Percentiles rank a stretch among this genome's conserved stretches.
These are phyloP conservation scores for Zophobas morio DNA, from an alignment of 1,140 invertebrate genomes.

Conservation along the genomic window DNA sequence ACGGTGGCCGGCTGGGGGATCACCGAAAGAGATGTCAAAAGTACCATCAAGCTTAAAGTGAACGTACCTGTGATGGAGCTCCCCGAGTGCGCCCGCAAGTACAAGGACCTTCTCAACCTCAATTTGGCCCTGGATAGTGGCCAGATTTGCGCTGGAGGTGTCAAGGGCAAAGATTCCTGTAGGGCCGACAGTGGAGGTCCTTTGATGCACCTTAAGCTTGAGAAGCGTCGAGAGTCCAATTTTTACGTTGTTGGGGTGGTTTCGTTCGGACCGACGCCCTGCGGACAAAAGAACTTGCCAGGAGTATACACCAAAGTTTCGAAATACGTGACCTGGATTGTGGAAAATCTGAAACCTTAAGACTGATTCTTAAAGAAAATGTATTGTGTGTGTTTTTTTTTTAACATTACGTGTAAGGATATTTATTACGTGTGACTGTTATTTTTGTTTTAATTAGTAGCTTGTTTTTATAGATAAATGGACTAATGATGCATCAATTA, in stretches of 20 bases:
- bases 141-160: constrained; percentile 77
- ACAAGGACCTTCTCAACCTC: background rate
- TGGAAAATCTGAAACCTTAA: constrained; percentile 60
- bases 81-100: constrained; percentile 4
- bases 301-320: constrained; percentile 83
- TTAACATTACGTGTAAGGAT: too few species aligned
- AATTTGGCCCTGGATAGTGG: constrained; percentile 8
- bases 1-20: constrained; percentile 89
- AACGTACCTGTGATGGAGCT: constrained; percentile 21
- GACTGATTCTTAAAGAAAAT: too few species aligned
- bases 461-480: too few species aligned
- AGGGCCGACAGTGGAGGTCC: constrained; percentile 84
- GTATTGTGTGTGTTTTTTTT: too few species aligned
- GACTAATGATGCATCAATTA: too few species aligned
- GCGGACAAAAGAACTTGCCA: constrained; percentile 79
- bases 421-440: too few species aligned
- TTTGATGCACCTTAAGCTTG: constrained; percentile 70
- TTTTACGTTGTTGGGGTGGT: constrained; percentile 77
- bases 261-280: constrained; percentile 82
- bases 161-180: constrained; percentile 52
- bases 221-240: constrained; percentile 65
- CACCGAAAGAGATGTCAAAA: constrained; percentile 75
- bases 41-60: constrained; percentile 73
- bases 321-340: constrained; percentile 81
- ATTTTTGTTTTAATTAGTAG: too few species aligned